phyloP scores from a whole-genome alignment of 2,888 invertebrate genomes.

The Encarsia formosa region DNA sequence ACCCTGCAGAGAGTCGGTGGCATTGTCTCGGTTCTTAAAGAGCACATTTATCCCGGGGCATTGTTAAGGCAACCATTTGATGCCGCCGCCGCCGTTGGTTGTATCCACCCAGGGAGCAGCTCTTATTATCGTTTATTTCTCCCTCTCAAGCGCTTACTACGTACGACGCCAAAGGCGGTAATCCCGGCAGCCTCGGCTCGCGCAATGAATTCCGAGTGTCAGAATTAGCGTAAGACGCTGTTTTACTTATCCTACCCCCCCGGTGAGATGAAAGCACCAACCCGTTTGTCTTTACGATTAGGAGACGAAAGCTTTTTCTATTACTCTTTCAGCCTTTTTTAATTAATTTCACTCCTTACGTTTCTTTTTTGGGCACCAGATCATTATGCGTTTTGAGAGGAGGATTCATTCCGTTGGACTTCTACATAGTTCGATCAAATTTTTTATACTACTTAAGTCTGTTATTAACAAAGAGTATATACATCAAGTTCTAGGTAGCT shows the following conservation, averaged over 20 bases:
- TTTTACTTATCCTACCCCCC: too few species aligned
- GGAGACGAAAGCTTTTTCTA: slow-evolving; percentile 11
- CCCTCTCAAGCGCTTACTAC: slow-evolving; percentile 4
- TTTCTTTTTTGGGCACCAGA: too few species aligned
- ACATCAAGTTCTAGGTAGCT: too few species aligned
- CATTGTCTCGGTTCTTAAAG: slow-evolving; percentile 9
- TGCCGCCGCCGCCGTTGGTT: slow-evolving; percentile 23
- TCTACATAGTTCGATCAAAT: too few species aligned
- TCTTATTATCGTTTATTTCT: slow-evolving; percentile 6
- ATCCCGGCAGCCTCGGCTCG: slow-evolving; percentile 22
- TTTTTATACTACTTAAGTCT: too few species aligned
- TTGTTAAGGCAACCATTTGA: slow-evolving; percentile 25
- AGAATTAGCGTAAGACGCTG: slow-evolving; percentile 28
- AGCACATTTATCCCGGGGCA: slow-evolving; percentile 20
- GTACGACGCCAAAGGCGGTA: too few species aligned
- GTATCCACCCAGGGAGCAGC: slow-evolving; percentile 22
- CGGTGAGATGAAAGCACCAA: too few species aligned
- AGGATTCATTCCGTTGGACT: too few species aligned
- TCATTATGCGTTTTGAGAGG: too few species aligned
- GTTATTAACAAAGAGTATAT: too few species aligned
- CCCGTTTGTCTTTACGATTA: slow-evolving; percentile 21
- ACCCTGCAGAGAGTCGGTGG: too few species aligned
- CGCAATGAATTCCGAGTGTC: slow-evolving; percentile 29
- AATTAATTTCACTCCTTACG: not conserved
- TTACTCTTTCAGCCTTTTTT: not conserved